phyloP scores from a whole-genome alignment of 2,888 invertebrate genomes.

The Acleris literana region DNA sequence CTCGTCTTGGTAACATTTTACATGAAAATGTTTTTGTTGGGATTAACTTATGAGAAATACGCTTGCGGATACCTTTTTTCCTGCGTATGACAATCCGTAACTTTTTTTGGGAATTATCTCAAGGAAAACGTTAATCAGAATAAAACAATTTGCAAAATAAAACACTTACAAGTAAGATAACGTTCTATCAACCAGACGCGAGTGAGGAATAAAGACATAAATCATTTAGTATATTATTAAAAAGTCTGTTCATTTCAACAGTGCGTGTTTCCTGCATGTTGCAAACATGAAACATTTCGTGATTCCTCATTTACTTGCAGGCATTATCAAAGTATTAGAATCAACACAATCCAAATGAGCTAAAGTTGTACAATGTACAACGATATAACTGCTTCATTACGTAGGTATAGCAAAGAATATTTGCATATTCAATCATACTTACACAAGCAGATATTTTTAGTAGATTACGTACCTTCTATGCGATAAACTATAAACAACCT shows the following conservation, averaged over 20 bases:
- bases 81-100: background rate
- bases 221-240: background rate
- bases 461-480: slow-evolving; percentile 18
- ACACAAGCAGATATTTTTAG: slow-evolving; percentile 31
- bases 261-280: slow-evolving; percentile 36
- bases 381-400: background rate
- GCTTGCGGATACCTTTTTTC: background rate
- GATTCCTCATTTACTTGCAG: slow-evolving; percentile 32
- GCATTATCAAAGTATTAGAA: slow-evolving; percentile 5
- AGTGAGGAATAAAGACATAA: background rate
- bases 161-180: background rate
- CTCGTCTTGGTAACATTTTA: too few relatives aligned
- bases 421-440: slow-evolving; percentile 30
- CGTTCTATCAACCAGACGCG: background rate
- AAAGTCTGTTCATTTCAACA: slow-evolving; percentile 10
- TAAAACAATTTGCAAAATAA: background rate
- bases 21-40: too few relatives aligned
- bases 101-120: background rate
- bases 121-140: background rate
- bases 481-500: slow-evolving; percentile 17
- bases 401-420: slow-evolving; percentile 6
- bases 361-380: background rate
- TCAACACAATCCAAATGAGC: background rate
- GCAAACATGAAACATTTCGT: slow-evolving; percentile 36
- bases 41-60: background rate